Percentiles rank a stretch among this genome's conserved stretches.
These are phyloP conservation scores for Tenualosa thibaudeaui DNA, from an alignment of 2,797 vertebrate genomes.

Conservation along the genomic window DNA sequence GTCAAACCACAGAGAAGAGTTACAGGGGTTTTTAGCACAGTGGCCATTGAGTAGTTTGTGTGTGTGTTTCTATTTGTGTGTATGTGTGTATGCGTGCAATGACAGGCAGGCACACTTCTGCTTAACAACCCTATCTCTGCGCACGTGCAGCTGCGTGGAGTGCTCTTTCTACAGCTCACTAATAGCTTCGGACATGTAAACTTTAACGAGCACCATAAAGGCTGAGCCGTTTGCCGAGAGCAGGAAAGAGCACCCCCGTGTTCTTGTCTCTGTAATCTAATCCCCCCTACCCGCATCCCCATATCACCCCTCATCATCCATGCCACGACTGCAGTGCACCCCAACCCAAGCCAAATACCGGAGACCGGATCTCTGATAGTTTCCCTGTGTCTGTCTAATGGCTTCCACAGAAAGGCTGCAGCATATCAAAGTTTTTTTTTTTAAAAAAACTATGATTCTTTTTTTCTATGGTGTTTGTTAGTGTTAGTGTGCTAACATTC, in stretches of 20 bases:
- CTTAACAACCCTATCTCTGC: constrained; percentile 70
- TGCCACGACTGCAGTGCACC: not conserved
- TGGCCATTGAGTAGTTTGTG: not conserved
- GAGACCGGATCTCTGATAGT: constrained; percentile 30
- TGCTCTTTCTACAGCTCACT: constrained; percentile 67
- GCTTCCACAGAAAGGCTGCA: constrained; percentile 13
- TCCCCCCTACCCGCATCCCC: constrained; percentile 10
- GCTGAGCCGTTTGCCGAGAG: constrained; percentile 61
- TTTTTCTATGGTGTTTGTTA: too few species aligned
- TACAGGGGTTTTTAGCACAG: not conserved
- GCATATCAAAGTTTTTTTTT: constrained; percentile 22
- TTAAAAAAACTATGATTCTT: not conserved
- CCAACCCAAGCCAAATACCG: not conserved
- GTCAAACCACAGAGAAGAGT: not conserved
- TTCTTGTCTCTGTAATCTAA: constrained; percentile 54
- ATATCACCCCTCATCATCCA: not conserved
- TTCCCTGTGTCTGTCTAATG: not conserved
- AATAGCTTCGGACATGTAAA: constrained; percentile 72
- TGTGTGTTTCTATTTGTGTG: not conserved
- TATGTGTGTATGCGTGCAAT: not conserved
- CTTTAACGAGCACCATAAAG: constrained; percentile 70
- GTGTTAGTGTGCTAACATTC: not conserved
- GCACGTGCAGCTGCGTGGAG: constrained; percentile 57
- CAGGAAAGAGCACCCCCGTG: constrained; percentile 40
- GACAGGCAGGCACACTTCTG: constrained; percentile 34